These are phyloP conservation scores for Pantherophis vulpinus DNA, from an alignment of 2,797 vertebrate genomes.

Conservation along the genomic window DNA sequence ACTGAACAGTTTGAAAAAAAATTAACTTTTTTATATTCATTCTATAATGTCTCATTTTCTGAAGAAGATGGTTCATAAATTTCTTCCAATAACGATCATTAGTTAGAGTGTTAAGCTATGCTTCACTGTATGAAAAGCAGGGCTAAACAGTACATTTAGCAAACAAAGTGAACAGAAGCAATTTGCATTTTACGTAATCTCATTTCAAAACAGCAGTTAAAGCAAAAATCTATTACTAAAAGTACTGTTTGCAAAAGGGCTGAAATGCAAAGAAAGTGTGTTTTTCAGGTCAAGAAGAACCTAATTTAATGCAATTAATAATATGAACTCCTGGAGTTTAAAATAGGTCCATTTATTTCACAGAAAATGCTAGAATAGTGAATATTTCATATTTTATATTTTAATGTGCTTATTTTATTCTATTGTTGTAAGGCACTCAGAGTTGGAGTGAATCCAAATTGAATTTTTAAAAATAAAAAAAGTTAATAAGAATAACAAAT, in stretches of 20 bases:
- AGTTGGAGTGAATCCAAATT: background rate
- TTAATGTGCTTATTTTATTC: background rate
- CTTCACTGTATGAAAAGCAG: constrained; percentile 46
- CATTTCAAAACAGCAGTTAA: constrained; percentile 8
- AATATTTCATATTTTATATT: background rate
- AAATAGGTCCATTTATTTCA: background rate
- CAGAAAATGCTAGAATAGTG: background rate
- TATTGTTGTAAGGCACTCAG: background rate
- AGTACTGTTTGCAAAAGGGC: background rate
- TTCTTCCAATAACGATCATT: constrained; percentile 64
- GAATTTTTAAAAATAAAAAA: background rate
- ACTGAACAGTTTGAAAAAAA: constrained; percentile 17
- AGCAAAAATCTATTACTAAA: constrained; percentile 25
- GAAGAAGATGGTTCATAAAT: constrained; percentile 65
- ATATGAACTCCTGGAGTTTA: background rate
- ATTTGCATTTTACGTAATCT: background rate
- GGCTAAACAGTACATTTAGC: constrained; percentile 43
- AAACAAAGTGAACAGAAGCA: constrained; percentile 10
- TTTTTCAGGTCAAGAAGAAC: background rate
- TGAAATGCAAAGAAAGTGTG: background rate
- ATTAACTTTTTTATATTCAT: constrained; percentile 44
- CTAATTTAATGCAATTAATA: background rate
- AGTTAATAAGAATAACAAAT: background rate
- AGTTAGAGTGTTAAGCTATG: constrained; percentile 46
- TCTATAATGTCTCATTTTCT: constrained; percentile 47